A percentile compares a stretch with the other conserved stretches of the same genome.
Conservation (phyloP, 1,140 invertebrate species). For the roundworm (Caenorhabditis elegans) region DNA sequence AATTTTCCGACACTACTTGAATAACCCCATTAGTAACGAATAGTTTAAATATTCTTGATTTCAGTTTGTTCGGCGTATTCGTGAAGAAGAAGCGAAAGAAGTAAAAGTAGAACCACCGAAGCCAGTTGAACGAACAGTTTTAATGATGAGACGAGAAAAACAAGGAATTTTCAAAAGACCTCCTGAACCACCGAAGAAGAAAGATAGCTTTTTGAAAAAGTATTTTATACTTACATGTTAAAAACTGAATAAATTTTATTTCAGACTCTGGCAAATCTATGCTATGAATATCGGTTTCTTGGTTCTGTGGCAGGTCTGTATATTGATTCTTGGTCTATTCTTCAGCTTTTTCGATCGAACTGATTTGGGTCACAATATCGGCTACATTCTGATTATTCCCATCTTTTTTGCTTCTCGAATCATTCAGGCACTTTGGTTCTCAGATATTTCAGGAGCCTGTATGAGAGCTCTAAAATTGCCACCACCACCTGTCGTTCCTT, state of each 20-base stretch:
- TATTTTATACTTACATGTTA: background rate
- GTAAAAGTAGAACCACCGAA: background rate
- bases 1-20: too few relatives aligned
- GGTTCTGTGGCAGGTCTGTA: slow-evolving; percentile 33
- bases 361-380: slow-evolving; percentile 31
- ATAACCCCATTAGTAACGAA: too few relatives aligned
- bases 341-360: background rate
- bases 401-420: slow-evolving; percentile 54
- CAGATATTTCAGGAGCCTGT: slow-evolving; percentile 54
- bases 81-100: background rate
- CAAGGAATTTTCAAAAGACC: slow-evolving; percentile 23
- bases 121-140: background rate
- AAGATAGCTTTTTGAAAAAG: background rate
- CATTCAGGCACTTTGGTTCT: slow-evolving; percentile 57
- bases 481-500: background rate
- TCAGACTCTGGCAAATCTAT: slow-evolving; percentile 50
- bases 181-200: slow-evolving; percentile 18
- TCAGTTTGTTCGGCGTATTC: background rate
- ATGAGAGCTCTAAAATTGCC: background rate
- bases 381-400: slow-evolving; percentile 48
- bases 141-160: slow-evolving; percentile 4
- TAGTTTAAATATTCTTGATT: too few relatives aligned
- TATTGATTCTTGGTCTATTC: slow-evolving; percentile 8
- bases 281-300: slow-evolving; percentile 49
- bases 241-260: background rate